phyloP scores from a whole-genome alignment of 2,113 vertebrate genomes.

The Sakesphorus luctuosus region DNA sequence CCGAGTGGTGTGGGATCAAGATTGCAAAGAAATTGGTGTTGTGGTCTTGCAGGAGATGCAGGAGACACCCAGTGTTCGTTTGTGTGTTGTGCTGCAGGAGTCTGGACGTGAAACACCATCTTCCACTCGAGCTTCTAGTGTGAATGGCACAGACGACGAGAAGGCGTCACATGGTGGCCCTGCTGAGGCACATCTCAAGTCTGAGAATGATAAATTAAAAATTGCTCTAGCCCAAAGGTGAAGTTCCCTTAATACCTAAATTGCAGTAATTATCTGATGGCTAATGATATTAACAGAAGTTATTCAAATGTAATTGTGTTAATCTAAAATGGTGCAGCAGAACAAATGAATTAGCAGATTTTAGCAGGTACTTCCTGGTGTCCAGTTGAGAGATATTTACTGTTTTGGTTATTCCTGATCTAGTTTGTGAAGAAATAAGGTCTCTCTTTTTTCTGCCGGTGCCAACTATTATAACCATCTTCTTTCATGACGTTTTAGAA shows the following conservation, averaged over 20 bases:
- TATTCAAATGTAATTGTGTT: conserved; percentile 8
- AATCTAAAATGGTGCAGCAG: background rate
- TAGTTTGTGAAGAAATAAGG: background rate
- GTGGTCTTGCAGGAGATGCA: background rate
- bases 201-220: conserved; percentile 91
- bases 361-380: background rate
- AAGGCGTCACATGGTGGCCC: conserved; percentile 85
- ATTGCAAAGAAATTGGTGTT: background rate
- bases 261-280: background rate
- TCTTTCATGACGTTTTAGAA: background rate
- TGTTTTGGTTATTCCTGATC: background rate
- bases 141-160: conserved; percentile 95
- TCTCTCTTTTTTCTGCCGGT: background rate
- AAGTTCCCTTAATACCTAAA: background rate
- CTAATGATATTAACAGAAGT: conserved; percentile 7
- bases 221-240: conserved; percentile 89
- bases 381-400: background rate
- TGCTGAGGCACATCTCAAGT: conserved; percentile 81
- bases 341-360: background rate
- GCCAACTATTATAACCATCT: background rate
- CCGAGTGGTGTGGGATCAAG: background rate
- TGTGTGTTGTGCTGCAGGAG: conserved; percentile 74
- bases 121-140: conserved; percentile 87
- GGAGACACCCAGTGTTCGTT: background rate
- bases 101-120: conserved; percentile 86